Conservation (phyloP, 2,113 vertebrate genomes). For the Cynocephalus volans region DNA sequence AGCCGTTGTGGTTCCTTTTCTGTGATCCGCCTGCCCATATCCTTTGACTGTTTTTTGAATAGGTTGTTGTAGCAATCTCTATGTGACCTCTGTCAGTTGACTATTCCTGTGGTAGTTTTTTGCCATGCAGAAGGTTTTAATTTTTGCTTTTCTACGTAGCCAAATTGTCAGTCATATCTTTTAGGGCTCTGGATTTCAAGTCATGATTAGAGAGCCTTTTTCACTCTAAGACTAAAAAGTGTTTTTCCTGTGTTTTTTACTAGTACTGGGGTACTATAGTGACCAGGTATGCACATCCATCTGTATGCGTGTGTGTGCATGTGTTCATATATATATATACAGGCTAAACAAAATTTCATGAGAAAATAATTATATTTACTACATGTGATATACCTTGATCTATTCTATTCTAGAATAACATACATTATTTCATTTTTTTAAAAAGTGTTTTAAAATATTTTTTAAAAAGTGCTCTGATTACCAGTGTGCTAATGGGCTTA, state of each 20-base stretch:
- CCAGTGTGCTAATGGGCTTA: background rate
- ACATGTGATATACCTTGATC: background rate
- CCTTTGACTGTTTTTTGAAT: background rate
- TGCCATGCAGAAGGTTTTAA: background rate
- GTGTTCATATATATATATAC: background rate
- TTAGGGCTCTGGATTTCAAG: background rate
- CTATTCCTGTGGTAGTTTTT: background rate
- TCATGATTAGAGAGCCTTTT: background rate
- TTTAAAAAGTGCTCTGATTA: background rate
- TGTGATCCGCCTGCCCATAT: background rate
- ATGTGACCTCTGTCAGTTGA: background rate
- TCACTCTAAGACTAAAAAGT: background rate
- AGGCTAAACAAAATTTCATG: background rate
- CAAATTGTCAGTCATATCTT: background rate
- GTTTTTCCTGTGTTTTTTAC: background rate
- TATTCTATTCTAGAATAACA: background rate
- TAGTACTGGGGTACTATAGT: background rate
- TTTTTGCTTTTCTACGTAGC: background rate
- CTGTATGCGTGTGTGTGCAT: background rate
- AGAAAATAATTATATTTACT: background rate
- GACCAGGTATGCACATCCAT: background rate
- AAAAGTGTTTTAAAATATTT: background rate
- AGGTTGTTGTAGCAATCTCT: background rate
- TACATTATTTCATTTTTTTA: background rate
- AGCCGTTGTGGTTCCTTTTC: background rate